Percentiles rank a stretch among this genome's conserved stretches.
phyloP scores from a whole-genome alignment of 2,888 invertebrate genomes.

The Ellobium chinense region DNA sequence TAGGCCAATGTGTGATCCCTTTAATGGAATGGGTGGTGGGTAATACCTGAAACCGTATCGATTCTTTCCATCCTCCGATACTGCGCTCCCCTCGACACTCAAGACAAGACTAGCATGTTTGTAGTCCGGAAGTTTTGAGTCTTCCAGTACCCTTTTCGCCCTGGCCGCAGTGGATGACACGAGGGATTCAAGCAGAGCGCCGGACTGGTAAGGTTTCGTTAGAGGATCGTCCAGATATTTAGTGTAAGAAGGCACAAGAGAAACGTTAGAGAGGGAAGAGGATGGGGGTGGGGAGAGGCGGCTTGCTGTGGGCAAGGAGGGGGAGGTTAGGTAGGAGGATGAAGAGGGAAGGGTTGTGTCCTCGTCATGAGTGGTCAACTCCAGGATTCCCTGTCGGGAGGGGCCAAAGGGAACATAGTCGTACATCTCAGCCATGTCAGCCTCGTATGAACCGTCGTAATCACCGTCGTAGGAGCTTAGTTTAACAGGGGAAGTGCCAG shows the following conservation, averaged over 20 bases:
- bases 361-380: conserved; percentile 47
- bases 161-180: conserved; percentile 64
- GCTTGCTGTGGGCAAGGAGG: conserved; percentile 20
- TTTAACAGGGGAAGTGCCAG: conserved; percentile 3
- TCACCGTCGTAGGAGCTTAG: conserved; percentile 42
- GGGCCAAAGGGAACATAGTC: conserved; percentile 69
- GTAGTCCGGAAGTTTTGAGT: conserved; percentile 60
- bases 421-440: conserved; percentile 48
- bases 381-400: conserved; percentile 48
- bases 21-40: conserved; percentile 66
- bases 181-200: conserved; percentile 62
- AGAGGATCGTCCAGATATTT: conserved; percentile 35
- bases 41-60: conserved; percentile 66
- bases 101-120: conserved; percentile 66
- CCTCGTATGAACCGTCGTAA: conserved; percentile 46
- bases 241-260: conserved; percentile 32
- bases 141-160: conserved; percentile 61
- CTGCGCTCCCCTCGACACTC: conserved; percentile 69
- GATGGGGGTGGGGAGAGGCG: conserved; percentile 37
- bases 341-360: conserved; percentile 49
- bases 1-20: conserved; percentile 52
- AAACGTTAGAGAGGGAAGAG: conserved; percentile 45
- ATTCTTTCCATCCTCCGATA: conserved; percentile 56
- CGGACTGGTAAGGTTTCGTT: conserved; percentile 47
- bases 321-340: not conserved